Base-by-base conservation (phyloP, 1,140 invertebrate species). In the Zaprionus kolodkinae region DNA sequence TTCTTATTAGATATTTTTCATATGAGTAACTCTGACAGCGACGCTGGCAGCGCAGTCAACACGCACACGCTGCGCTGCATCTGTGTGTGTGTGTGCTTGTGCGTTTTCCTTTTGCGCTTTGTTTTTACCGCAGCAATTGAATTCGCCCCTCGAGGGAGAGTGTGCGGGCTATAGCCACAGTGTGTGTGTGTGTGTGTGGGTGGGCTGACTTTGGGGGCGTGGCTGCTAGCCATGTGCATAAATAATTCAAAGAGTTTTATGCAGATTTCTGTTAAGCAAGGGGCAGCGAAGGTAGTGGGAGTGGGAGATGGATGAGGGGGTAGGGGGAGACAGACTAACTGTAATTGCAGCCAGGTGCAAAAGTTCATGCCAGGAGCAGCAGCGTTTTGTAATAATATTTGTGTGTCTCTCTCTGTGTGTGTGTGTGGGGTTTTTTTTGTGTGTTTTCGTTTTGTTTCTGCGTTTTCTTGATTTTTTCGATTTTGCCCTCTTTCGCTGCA, bases 1-100 rank as follows among this genome's bases (percentile, higher is more conserved):
- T 84, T 84, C 81, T 84, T 84, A 78, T 84, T 84, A 71, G 81
- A 84, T 80, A 84, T 78, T 84, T 77, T 63, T 74, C 55, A 65
- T 66, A 74, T 72, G 62, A 57, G 73, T 78, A 72, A 76, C 76
- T 73, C 80, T 38, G 71, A 52, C 38, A 38, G 67, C 54, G 64
- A 48, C 69, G 54, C 9, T 25, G 63, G 71, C 61, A 64, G 77
- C 64, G 74, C 57, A 45, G 78, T 43, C 52, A 40, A 40, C 48
- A 33, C 33, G 10, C 38, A 33, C 36, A 25, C 27, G 17, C 50
- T 27, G 30, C 35, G 43, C 40, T 40, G 13, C 2, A 11, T 70
- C 17, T 59, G 52, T 48, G 21, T 21, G 21, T 21, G 21, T 21
- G 1, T 21, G 21, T 21, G 21, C 21, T 56, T 71, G 45, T 56